Conservation (phyloP, 2,113 vertebrate species). For the Pampusana beccarii region DNA sequence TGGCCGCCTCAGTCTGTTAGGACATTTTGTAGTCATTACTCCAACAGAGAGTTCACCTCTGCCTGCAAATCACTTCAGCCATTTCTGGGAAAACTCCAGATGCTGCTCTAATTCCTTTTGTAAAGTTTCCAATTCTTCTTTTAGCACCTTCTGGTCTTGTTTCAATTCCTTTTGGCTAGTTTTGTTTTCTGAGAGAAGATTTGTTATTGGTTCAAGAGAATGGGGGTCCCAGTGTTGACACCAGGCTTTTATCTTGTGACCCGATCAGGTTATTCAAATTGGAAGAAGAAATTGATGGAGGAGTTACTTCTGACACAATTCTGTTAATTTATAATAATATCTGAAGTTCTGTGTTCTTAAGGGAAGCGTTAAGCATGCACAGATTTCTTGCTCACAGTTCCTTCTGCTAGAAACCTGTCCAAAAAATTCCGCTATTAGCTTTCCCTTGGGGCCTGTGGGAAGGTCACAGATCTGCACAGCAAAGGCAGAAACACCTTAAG, state of each 20-base stretch:
- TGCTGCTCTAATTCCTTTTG: slow-evolving; percentile 48
- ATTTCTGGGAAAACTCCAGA: slow-evolving; percentile 43
- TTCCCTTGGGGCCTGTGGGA: background rate
- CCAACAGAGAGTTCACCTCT: slow-evolving; percentile 18
- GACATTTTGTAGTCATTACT: slow-evolving; percentile 4
- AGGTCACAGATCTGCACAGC: background rate
- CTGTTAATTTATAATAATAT: background rate
- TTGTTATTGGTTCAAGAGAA: slow-evolving; percentile 2
- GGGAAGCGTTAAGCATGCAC: background rate
- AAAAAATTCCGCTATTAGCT: background rate
- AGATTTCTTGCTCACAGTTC: slow-evolving; percentile 3
- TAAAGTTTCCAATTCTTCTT: slow-evolving; percentile 53
- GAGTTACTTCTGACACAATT: background rate
- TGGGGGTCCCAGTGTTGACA: background rate
- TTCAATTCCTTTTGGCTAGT: slow-evolving; percentile 49
- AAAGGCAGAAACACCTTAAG: background rate
- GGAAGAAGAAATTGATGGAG: background rate
- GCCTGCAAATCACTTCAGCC: slow-evolving; percentile 16
- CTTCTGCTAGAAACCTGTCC: background rate
- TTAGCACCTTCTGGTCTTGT: slow-evolving; percentile 12
- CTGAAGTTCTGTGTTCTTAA: background rate
- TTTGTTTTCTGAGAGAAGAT: slow-evolving; percentile 11
- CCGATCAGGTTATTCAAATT: slow-evolving; percentile 1
- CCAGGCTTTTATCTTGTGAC: background rate
- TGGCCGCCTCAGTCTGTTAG: background rate